Evolutionary conservation across 1,140 invertebrate genomes (phyloP).

Genomic region (Drosophila pandora): DNA sequence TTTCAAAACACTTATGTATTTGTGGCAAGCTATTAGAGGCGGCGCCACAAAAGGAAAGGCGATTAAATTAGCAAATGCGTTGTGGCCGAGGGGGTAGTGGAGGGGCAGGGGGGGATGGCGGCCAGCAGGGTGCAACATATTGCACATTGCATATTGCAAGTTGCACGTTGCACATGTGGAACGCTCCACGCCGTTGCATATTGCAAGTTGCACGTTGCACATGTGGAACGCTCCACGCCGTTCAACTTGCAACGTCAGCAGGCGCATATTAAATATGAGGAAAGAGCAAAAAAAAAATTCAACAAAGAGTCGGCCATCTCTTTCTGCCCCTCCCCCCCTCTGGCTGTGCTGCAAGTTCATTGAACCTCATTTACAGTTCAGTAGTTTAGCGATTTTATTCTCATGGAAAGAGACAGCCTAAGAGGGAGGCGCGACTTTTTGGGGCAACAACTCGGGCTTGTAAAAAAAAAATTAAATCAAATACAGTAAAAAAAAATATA

Average conservation of each 20-base stretch:
- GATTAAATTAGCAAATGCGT: constrained; percentile 75
- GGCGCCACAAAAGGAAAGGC: constrained; percentile 16
- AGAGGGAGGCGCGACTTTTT: constrained; percentile 39
- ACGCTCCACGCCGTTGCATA: constrained; percentile 19
- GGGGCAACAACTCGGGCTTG: constrained; percentile 36
- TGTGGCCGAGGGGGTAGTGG: neutral
- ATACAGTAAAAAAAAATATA: constrained; percentile 5
- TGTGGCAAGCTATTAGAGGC: constrained; percentile 16
- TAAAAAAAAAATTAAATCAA: constrained; percentile 22
- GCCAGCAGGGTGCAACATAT: constrained; percentile 29
- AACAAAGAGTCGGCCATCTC: constrained; percentile 53
- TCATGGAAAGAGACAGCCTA: constrained; percentile 10
- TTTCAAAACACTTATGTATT: too few species aligned
- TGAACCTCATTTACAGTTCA: constrained; percentile 79
- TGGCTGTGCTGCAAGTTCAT: constrained; percentile 67
- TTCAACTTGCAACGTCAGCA: constrained; percentile 74
- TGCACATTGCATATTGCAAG: neutral
- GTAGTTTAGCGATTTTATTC: constrained; percentile 80
- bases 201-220: constrained; percentile 40
- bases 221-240: constrained; percentile 52
- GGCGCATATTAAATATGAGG: constrained; percentile 65
- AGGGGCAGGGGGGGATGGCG: neutral
- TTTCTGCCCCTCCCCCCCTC: constrained; percentile 13
- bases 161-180: constrained; percentile 61
- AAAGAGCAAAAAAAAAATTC: constrained; percentile 34